A percentile compares a stretch with the other conserved stretches of the same genome.
Conservation (phyloP, 2,797 vertebrate species). For the Galaxias olidus region DNA sequence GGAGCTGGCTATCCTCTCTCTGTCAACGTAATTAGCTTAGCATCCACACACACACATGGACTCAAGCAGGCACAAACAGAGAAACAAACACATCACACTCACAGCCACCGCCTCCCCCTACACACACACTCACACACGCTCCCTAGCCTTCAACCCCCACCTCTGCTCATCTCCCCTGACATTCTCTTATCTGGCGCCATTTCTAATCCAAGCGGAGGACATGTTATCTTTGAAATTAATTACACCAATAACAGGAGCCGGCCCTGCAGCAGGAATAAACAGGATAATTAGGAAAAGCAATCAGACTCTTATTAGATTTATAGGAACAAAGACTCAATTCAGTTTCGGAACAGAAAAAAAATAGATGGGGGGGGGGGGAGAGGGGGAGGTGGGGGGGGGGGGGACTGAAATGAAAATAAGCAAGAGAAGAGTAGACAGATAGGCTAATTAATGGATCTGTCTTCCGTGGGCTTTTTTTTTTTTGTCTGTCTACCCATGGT, state of each 20-base stretch:
- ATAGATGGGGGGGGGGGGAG: slow-evolving; percentile 14
- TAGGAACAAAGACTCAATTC: slow-evolving; percentile 75
- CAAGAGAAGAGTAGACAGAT: too few species aligned
- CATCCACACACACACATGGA: slow-evolving; percentile 1
- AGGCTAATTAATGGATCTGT: too few species aligned
- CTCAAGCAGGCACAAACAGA: slow-evolving; percentile 11
- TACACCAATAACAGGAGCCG: slow-evolving; percentile 75
- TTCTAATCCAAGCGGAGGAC: slow-evolving; percentile 69
- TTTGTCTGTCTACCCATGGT: too few species aligned
- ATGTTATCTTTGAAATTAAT: slow-evolving; percentile 84
- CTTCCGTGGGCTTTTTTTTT: too few species aligned
- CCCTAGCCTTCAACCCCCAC: not conserved
- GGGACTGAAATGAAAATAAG: slow-evolving; percentile 17
- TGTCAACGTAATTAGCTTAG: too few species aligned
- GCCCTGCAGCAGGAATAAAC: slow-evolving; percentile 70
- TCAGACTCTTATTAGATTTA: slow-evolving; percentile 82
- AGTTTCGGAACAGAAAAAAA: slow-evolving; percentile 25
- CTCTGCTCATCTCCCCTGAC: slow-evolving; percentile 30
- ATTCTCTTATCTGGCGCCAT: slow-evolving; percentile 54
- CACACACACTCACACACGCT: not conserved
- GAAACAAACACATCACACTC: not conserved
- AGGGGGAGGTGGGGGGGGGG: not conserved
- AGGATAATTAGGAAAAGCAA: slow-evolving; percentile 83
- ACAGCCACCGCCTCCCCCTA: not conserved
- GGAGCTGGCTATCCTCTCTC: not conserved